phyloP scores from a whole-genome alignment of 2,888 invertebrate species.

The Melanophora roralis region DNA sequence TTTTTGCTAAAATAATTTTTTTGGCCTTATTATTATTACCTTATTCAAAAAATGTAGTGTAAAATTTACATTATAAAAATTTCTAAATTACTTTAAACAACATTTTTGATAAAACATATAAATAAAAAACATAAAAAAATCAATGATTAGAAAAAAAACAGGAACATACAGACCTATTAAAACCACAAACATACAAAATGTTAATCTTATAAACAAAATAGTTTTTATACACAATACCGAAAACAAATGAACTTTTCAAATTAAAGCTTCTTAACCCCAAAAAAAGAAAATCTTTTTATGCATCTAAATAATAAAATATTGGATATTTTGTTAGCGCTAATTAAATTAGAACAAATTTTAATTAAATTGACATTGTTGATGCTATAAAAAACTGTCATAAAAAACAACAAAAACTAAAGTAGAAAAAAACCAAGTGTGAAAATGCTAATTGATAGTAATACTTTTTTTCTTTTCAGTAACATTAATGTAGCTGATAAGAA shows the following conservation, averaged over 20 bases:
- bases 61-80: too few relatives aligned
- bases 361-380: conserved; percentile 40
- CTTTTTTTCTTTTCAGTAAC: conserved; percentile 35
- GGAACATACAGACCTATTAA: conserved; percentile 32
- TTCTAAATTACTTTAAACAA: too few relatives aligned
- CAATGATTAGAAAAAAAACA: too few relatives aligned
- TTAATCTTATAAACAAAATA: conserved; percentile 14
- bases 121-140: too few relatives aligned
- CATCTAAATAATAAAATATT: conserved; percentile 1
- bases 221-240: background rate
- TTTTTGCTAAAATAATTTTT: too few relatives aligned
- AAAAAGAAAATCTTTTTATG: background rate
- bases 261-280: background rate
- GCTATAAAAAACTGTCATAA: background rate
- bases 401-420: background rate
- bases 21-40: too few relatives aligned
- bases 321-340: conserved; percentile 24
- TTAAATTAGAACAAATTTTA: conserved; percentile 33
- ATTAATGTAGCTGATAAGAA: conserved; percentile 24
- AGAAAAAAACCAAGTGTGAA: background rate
- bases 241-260: background rate
- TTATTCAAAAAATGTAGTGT: too few relatives aligned
- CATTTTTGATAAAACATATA: too few relatives aligned
- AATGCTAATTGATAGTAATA: conserved; percentile 36
- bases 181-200: conserved; percentile 25